A percentile compares a stretch with the other conserved stretches of the same genome.
Conservation (phyloP, 2,113 vertebrate genomes). For the Oreocharis arfaki region DNA sequence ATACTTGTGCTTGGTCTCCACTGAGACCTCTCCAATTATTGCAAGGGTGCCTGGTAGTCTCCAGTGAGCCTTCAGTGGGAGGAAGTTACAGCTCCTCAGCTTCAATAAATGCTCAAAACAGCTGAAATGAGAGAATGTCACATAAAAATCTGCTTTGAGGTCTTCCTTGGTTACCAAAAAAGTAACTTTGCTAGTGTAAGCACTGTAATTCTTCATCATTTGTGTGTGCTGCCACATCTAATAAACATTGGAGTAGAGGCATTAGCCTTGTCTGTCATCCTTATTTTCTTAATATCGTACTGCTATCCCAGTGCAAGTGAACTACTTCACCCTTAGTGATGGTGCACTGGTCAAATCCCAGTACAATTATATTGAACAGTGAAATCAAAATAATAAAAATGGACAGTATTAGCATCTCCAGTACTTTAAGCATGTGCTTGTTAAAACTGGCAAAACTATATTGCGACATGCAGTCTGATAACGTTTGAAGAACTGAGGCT, state of each 20-base stretch:
- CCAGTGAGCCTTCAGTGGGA: neutral
- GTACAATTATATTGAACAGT: neutral
- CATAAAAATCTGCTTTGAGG: neutral
- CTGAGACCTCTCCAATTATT: neutral
- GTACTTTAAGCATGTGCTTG: neutral
- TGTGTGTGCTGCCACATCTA: neutral
- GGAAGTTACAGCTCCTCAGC: neutral
- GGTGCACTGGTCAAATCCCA: neutral
- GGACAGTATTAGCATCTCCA: neutral
- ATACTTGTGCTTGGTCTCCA: neutral
- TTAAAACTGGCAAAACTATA: neutral
- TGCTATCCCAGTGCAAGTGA: neutral
- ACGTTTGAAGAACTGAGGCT: neutral
- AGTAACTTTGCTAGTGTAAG: neutral
- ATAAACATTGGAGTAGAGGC: neutral
- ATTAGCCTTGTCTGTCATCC: neutral
- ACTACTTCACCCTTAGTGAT: neutral
- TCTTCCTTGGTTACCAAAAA: neutral
- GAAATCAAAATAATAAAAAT: neutral
- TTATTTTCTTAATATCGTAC: neutral
- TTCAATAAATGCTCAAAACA: neutral
- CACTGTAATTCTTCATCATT: neutral
- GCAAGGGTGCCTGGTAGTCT: neutral
- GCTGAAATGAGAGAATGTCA: neutral
- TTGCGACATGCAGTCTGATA: neutral